A percentile compares a stretch with the other conserved stretches of the same genome.
Evolutionary conservation across 2,888 invertebrate species (phyloP).

Genomic region (Eurois occulta): DNA sequence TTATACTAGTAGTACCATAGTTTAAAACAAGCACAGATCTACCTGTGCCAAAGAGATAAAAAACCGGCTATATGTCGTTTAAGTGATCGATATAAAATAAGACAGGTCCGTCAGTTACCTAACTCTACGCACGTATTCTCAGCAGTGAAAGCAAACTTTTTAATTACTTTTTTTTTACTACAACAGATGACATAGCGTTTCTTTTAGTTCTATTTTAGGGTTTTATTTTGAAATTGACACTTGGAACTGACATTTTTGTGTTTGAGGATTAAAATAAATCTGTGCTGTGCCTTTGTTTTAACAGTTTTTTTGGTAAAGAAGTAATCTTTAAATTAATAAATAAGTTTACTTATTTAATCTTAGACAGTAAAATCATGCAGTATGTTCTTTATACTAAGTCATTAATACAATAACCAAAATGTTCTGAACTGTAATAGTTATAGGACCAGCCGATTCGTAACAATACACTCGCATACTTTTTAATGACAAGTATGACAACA

Average conservation of each 20-base stretch:
- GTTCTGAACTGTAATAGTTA: conserved; percentile 17
- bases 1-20: conserved; percentile 17
- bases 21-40: conserved; percentile 59
- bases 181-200: conserved; percentile 86
- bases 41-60: conserved; percentile 71
- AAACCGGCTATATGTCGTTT: conserved; percentile 82
- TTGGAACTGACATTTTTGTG: not conserved
- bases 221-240: conserved; percentile 41
- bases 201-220: conserved; percentile 51
- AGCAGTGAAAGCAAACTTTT: conserved; percentile 88
- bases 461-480: conserved; percentile 63
- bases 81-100: conserved; percentile 82
- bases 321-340: not conserved
- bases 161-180: conserved; percentile 84
- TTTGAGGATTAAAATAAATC: not conserved
- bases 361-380: rapidly evolving
- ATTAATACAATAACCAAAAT: not conserved
- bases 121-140: conserved; percentile 83
- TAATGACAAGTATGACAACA: conserved; percentile 59
- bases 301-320: not conserved
- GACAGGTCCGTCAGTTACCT: conserved; percentile 84
- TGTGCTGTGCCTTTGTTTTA: no score
- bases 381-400: not conserved
- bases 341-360: not conserved
- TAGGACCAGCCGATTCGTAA: conserved; percentile 44